Percentiles rank a stretch among this genome's conserved stretches.
These are phyloP conservation scores for Clarias batrachus DNA, from an alignment of 2,113 vertebrate species.

Conservation along the genomic window DNA sequence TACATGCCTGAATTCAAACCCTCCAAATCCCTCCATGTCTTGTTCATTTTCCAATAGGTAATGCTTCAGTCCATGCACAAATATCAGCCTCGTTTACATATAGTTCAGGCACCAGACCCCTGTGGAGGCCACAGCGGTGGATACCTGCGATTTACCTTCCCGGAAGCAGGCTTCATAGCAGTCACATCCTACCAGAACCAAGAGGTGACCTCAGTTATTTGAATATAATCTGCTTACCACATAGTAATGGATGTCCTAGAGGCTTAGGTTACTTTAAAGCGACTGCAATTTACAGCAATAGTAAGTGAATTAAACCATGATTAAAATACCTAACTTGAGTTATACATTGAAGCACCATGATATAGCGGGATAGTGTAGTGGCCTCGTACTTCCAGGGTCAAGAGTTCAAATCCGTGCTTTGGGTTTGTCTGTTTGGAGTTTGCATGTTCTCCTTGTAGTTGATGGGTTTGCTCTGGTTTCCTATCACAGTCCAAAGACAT, in stretches of 20 bases:
- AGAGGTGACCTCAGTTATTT: constrained; percentile 44
- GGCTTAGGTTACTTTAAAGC: not conserved
- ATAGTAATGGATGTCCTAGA: not conserved
- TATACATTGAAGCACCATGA: not conserved
- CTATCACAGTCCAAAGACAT: too few relatives aligned
- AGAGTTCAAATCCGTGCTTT: too few relatives aligned
- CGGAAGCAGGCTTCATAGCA: constrained; percentile 60
- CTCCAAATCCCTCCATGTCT: not conserved
- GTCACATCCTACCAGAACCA: constrained; percentile 65
- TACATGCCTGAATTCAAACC: not conserved
- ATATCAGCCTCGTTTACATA: constrained; percentile 59
- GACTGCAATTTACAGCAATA: not conserved
- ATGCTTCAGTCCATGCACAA: constrained; percentile 67
- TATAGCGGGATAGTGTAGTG: too few relatives aligned
- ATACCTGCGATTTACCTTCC: constrained; percentile 56
- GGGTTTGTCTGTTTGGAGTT: too few relatives aligned
- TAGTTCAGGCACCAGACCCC: constrained; percentile 54
- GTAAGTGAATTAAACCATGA: not conserved
- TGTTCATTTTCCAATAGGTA: constrained; percentile 47
- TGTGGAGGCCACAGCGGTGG: constrained; percentile 25
- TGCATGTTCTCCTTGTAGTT: too few relatives aligned
- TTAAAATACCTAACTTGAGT: not conserved
- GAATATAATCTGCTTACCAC: not conserved
- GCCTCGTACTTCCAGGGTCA: too few relatives aligned
- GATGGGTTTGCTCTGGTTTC: too few relatives aligned